phyloP scores from a whole-genome alignment of 2,797 vertebrate genomes.

The Ceyx erithaca region DNA sequence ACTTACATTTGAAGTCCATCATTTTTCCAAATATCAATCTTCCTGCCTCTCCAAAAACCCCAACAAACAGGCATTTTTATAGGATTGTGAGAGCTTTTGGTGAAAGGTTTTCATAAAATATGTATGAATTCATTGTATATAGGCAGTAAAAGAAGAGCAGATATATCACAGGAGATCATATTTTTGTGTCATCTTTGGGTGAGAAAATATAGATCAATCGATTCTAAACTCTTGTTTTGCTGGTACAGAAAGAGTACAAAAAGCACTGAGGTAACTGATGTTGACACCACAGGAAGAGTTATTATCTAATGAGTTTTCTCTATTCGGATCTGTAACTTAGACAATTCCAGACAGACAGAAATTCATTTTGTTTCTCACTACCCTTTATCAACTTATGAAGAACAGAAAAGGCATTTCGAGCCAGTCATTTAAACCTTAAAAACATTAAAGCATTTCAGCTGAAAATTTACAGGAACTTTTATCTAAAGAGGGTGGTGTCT shows the following conservation, averaged over 20 bases:
- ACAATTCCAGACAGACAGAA: neutral
- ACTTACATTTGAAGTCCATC: neutral
- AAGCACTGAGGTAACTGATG: constrained; percentile 7
- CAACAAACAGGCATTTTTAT: neutral
- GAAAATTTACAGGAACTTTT: neutral
- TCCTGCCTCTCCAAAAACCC: neutral
- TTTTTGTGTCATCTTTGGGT: constrained; percentile 29
- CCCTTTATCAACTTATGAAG: neutral
- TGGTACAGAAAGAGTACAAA: neutral
- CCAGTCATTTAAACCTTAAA: neutral
- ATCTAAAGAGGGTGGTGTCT: neutral
- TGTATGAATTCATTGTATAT: constrained; percentile 35
- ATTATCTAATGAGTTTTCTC: neutral
- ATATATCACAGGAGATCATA: constrained; percentile 33
- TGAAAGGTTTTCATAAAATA: constrained; percentile 52
- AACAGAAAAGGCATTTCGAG: neutral
- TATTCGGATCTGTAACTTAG: neutral
- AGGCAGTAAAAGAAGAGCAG: neutral
- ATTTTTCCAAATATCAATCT: neutral
- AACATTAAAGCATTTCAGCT: neutral
- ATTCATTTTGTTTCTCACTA: neutral
- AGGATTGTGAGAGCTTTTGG: constrained; percentile 12
- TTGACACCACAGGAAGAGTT: constrained; percentile 21
- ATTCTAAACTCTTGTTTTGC: constrained; percentile 25
- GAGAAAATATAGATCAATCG: constrained; percentile 33